Percentiles rank a stretch among this genome's conserved stretches.
These are phyloP conservation scores for Lipotes vexillifer DNA, from an alignment of 2,113 vertebrate genomes.

Conservation along the genomic window DNA sequence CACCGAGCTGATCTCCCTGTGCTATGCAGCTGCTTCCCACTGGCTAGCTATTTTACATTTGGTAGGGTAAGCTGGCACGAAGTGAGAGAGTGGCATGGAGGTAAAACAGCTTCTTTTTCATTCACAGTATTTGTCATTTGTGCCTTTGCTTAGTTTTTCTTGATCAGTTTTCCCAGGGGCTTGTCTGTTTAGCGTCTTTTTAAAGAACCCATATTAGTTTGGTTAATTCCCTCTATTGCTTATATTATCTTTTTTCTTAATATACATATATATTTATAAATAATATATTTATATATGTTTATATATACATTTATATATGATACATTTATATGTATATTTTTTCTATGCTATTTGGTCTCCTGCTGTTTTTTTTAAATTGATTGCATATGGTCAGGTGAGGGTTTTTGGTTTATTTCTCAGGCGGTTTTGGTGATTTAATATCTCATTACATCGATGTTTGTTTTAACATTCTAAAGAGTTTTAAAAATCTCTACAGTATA, in stretches of 20 bases:
- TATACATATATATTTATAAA: background rate
- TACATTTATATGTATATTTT: background rate
- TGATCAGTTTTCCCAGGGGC: background rate
- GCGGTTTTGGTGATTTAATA: background rate
- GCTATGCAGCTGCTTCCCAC: no score
- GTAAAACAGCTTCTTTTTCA: background rate
- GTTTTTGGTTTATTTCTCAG: background rate
- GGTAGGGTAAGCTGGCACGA: no score
- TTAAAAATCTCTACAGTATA: background rate
- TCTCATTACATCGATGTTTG: background rate
- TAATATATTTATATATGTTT: background rate
- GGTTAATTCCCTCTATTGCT: background rate
- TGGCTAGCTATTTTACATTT: no score
- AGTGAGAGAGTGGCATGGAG: no score
- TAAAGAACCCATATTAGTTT: background rate
- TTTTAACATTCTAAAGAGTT: background rate
- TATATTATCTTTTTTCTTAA: background rate
- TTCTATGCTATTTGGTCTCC: background rate
- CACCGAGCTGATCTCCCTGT: no score
- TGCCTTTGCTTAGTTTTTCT: background rate
- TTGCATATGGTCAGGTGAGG: background rate
- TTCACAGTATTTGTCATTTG: background rate
- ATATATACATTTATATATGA: background rate
- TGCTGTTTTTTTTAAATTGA: background rate
- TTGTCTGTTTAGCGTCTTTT: background rate